phyloP scores from a whole-genome alignment of 2,113 vertebrate species.

The Rana temporaria region DNA sequence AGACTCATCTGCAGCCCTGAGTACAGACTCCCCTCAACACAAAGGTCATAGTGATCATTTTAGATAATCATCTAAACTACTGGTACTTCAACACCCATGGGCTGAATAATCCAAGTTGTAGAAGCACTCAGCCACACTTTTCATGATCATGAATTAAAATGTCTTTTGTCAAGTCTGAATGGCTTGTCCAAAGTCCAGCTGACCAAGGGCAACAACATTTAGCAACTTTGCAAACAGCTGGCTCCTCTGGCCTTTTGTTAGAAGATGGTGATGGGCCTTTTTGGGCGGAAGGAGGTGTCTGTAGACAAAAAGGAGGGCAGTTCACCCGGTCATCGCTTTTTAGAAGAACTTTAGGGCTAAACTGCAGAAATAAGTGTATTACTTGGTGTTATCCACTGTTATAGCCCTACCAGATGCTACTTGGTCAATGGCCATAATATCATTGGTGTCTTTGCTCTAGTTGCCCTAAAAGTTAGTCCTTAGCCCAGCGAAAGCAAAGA shows the following conservation, averaged over 20 bases:
- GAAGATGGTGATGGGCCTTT: slow-evolving; percentile 22
- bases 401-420: slow-evolving; percentile 16
- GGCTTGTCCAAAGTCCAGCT: slow-evolving; percentile 2
- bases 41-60: background rate
- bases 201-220: slow-evolving; percentile 22
- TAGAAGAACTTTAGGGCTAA: slow-evolving; percentile 10
- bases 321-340: slow-evolving; percentile 34
- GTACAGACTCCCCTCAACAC: background rate
- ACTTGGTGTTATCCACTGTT: background rate
- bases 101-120: background rate
- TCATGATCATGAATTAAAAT: background rate
- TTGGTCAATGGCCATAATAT: slow-evolving; percentile 2
- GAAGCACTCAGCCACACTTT: slow-evolving; percentile 21
- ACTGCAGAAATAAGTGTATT: slow-evolving; percentile 30
- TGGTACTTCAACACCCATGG: background rate
- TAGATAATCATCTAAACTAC: background rate
- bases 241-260: slow-evolving; percentile 36
- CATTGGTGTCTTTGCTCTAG: background rate
- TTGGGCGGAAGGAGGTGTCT: slow-evolving; percentile 10
- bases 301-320: slow-evolving; percentile 33
- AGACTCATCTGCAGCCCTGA: background rate
- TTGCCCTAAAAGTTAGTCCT: background rate
- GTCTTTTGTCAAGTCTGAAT: slow-evolving; percentile 27
- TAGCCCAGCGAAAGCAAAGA: background rate
- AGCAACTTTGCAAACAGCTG: slow-evolving; percentile 48